Evolutionary conservation across 2,113 vertebrate species (phyloP), one percentile per base, ranked within the genome.

Genomic region (Zosterops japonicus): DNA sequence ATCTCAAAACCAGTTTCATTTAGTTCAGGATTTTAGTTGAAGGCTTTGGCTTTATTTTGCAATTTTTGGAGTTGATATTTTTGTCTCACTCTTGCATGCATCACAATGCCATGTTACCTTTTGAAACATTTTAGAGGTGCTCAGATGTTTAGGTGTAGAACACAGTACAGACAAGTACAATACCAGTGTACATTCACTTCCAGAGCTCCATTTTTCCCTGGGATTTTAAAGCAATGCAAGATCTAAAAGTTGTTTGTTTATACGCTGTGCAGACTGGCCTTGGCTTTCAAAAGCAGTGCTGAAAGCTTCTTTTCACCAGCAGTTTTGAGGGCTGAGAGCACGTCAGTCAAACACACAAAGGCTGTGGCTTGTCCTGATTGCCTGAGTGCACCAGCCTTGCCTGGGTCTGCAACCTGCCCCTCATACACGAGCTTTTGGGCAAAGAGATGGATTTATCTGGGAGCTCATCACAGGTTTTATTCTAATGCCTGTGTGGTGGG

Each of bases 211-310:
- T 87, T 95, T 94, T 91, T 64, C 63, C 49, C 41, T n/a, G 29
- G 56, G 80, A 86, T 67, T 88, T 89, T 80, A 67, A 85, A 22
- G 33, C 65, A 91, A 60, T 60, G 47, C 22, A 71, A 68, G 33
- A 44, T 27, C 80, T 75, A 56, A 70, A 89, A 68, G 44, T 52
- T 94, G 33, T 75, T 87, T 63, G 31, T 90, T 92, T 77, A 44
- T 47, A 18, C 52, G 29, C 56, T 71, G 65, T 67, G 28, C 23
- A 31, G 49, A 20, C 64, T 80, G 83, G 76, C 86, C 77, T 94
- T 94, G 89, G 39, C 80, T 94, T 95, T 91, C 56, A 71, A 78
- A 87, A 52, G 65, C 56, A 44, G 22, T 71, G 90, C 74, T 6
- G 41, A 94, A 80, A 60, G 25, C 60, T 81, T 64, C 59, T 77